Evolutionary conservation across 2,113 vertebrate genomes (phyloP).

Genomic region (Fukomys damarensis): DNA sequence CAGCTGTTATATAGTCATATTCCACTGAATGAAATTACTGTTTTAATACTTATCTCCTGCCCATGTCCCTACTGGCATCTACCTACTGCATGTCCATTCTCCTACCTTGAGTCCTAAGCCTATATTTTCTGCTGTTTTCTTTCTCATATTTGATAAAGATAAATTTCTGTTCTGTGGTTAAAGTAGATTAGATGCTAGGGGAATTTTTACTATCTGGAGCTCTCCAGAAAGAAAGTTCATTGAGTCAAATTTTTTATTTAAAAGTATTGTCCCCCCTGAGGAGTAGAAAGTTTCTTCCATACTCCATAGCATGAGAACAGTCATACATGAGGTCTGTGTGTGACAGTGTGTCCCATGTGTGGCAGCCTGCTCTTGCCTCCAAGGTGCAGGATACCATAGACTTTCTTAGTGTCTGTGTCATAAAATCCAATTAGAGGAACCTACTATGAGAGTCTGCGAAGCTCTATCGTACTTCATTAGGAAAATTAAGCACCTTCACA

Average conservation of each 20-base stretch:
- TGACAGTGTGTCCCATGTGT: not conserved
- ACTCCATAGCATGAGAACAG: not conserved
- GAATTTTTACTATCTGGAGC: not conserved
- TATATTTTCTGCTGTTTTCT: not conserved
- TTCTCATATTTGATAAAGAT: not conserved
- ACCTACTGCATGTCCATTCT: not conserved
- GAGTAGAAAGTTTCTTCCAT: not conserved
- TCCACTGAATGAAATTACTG: slow-evolving; percentile 22
- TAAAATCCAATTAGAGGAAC: not conserved
- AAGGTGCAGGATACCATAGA: not conserved
- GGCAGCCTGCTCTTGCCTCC: not conserved
- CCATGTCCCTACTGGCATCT: not conserved
- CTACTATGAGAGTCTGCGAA: not conserved
- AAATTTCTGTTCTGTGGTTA: not conserved
- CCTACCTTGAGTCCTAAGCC: not conserved
- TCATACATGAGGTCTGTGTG: not conserved
- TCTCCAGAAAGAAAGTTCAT: not conserved
- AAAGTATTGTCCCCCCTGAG: not conserved
- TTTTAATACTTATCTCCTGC: not conserved
- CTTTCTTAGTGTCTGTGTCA: not conserved
- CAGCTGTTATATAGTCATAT: slow-evolving; percentile 48
- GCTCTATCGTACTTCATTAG: not conserved
- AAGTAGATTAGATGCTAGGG: not conserved
- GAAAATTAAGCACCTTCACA: not conserved
- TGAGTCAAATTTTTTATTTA: not conserved